These are phyloP conservation scores for Monopis laevigella DNA, from an alignment of 2,888 invertebrate genomes.

Conservation along the genomic window DNA sequence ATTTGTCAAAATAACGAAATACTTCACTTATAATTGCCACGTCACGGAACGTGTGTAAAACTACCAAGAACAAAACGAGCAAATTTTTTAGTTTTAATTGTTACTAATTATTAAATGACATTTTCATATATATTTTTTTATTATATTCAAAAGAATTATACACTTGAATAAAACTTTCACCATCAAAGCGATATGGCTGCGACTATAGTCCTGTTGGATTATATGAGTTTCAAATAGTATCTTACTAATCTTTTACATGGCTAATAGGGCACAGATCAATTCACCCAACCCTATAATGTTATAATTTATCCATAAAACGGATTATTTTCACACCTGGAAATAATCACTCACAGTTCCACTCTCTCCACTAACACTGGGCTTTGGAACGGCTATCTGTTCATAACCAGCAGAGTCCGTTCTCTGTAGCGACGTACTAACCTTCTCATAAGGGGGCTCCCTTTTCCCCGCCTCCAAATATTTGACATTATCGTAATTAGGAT, in stretches of 20 bases:
- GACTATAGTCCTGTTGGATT: too few species aligned
- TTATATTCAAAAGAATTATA: too few species aligned
- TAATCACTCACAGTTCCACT: constrained; percentile 48
- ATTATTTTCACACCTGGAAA: constrained; percentile 46
- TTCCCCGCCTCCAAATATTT: constrained; percentile 44
- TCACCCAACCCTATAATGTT: constrained; percentile 8
- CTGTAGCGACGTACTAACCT: constrained; percentile 58
- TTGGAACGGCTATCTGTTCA: constrained; percentile 48
- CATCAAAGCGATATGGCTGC: too few species aligned
- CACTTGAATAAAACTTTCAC: too few species aligned
- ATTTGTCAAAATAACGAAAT: too few species aligned
- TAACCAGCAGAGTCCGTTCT: constrained; percentile 52
- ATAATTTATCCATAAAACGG: constrained; percentile 9
- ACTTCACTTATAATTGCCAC: too few species aligned
- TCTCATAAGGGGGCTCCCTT: constrained; percentile 85
- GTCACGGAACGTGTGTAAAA: too few species aligned
- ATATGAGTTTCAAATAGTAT: neutral
- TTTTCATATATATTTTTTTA: too few species aligned
- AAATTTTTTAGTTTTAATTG: too few species aligned
- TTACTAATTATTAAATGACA: too few species aligned
- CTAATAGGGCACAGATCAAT: constrained; percentile 11
- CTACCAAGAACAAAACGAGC: too few species aligned
- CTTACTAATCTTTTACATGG: too few species aligned
- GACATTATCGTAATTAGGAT: constrained; percentile 80
- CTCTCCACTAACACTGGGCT: constrained; percentile 21